Conservation (phyloP, 2,113 vertebrate genomes). For the Elephas maximus region DNA sequence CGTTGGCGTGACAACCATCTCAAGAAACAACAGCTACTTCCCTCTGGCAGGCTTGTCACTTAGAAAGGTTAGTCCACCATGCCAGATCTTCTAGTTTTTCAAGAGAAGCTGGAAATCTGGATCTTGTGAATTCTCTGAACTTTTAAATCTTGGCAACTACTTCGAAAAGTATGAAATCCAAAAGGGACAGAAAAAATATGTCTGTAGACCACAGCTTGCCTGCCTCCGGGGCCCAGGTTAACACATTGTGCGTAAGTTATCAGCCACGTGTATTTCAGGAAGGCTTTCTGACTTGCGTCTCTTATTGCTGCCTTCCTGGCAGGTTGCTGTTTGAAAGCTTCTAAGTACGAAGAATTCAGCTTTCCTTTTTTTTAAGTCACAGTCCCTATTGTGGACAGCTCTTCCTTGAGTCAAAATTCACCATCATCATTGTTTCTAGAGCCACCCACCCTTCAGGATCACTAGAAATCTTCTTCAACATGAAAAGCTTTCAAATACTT, state of each 20-base stretch:
- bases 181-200: neutral
- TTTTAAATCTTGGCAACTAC: neutral
- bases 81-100: neutral
- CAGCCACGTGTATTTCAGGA: neutral
- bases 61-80: neutral
- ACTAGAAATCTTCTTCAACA: neutral
- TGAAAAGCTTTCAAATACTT: neutral
- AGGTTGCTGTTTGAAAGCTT: neutral
- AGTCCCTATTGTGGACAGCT: neutral
- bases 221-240: neutral
- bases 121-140: neutral
- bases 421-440: constrained; percentile 8
- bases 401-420: neutral
- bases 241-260: neutral
- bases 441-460: neutral
- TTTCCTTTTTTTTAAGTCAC: neutral
- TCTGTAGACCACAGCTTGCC: neutral
- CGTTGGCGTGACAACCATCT: neutral
- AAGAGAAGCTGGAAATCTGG: constrained; percentile 3
- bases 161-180: constrained; percentile 23
- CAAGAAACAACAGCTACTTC: neutral
- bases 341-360: neutral
- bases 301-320: neutral
- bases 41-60: neutral
- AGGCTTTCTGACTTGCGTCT: constrained; percentile 1